phyloP scores from a whole-genome alignment of 2,113 vertebrate genomes.

The Triplophysa dalaica region DNA sequence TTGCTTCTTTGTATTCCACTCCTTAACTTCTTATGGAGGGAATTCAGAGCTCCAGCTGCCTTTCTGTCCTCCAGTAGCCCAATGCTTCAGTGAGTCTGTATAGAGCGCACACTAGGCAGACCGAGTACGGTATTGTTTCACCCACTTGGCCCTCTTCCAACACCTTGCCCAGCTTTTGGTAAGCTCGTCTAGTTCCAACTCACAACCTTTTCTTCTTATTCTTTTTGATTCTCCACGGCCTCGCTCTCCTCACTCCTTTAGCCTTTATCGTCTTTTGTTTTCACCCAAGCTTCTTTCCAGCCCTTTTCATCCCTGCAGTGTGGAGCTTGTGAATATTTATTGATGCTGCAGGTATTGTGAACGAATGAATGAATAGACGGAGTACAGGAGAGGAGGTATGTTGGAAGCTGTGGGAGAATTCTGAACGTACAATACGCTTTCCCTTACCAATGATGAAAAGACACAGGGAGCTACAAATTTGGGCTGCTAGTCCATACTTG shows the following conservation, averaged over 20 bases:
- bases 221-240: slow-evolving; percentile 37
- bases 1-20: slow-evolving; percentile 1
- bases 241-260: slow-evolving; percentile 47
- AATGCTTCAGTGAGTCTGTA: slow-evolving; percentile 71
- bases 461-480: slow-evolving; percentile 46
- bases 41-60: slow-evolving; percentile 56
- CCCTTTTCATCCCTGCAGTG: slow-evolving; percentile 62
- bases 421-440: slow-evolving; percentile 58
- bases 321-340: slow-evolving; percentile 65
- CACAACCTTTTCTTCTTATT: slow-evolving; percentile 63
- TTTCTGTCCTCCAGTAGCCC: slow-evolving; percentile 60
- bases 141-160: slow-evolving; percentile 65
- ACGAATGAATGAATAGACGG: slow-evolving; percentile 49
- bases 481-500: slow-evolving; percentile 47
- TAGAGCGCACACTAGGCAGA: slow-evolving; percentile 61
- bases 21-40: slow-evolving; percentile 29
- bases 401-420: slow-evolving; percentile 47
- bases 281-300: slow-evolving; percentile 53
- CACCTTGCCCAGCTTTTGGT: slow-evolving; percentile 60
- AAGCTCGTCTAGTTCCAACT: slow-evolving; percentile 65
- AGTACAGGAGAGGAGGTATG: slow-evolving; percentile 52
- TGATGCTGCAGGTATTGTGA: slow-evolving; percentile 64
- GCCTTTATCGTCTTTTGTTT: slow-evolving; percentile 52
- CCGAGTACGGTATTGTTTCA: slow-evolving; percentile 69
- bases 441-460: slow-evolving; percentile 49